These are phyloP conservation scores for Trichopria drosophilae DNA, from an alignment of 2,888 invertebrate genomes.

Conservation along the genomic window DNA sequence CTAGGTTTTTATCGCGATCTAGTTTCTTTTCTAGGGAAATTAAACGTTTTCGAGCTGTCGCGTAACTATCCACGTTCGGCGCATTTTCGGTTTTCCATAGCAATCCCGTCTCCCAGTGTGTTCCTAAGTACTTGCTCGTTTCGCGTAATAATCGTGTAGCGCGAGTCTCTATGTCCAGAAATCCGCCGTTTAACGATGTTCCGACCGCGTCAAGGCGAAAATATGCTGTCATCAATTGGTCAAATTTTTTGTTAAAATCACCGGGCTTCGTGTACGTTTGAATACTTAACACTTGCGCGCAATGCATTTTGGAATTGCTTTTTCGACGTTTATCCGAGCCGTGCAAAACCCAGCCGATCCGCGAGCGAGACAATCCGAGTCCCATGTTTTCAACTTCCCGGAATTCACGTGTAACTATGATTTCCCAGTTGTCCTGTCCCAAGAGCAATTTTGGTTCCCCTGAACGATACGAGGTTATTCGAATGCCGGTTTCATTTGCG, in stretches of 20 bases:
- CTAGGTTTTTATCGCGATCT: neutral
- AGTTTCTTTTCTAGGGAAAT: neutral
- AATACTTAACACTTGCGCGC: no score
- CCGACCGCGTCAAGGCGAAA: constrained; percentile 1
- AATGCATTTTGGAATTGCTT: no score
- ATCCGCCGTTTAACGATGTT: no score
- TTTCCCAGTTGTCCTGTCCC: constrained; percentile 19
- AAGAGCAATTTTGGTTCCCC: constrained; percentile 9
- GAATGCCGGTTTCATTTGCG: neutral
- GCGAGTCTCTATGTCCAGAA: neutral
- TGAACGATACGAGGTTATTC: no score
- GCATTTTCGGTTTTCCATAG: constrained; percentile 1
- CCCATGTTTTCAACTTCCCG: no score
- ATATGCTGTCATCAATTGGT: neutral
- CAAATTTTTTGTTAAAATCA: no score
- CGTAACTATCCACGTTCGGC: neutral
- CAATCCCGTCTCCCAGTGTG: constrained; percentile 1
- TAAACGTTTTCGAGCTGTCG: neutral
- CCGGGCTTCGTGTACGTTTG: no score
- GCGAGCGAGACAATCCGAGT: neutral
- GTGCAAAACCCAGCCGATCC: constrained; percentile 1
- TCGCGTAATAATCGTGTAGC: no score
- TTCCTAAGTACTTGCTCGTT: neutral
- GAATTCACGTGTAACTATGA: neutral
- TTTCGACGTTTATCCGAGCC: no score